phyloP scores from a whole-genome alignment of 2,113 vertebrate species.

The Coptodon rendalli region DNA sequence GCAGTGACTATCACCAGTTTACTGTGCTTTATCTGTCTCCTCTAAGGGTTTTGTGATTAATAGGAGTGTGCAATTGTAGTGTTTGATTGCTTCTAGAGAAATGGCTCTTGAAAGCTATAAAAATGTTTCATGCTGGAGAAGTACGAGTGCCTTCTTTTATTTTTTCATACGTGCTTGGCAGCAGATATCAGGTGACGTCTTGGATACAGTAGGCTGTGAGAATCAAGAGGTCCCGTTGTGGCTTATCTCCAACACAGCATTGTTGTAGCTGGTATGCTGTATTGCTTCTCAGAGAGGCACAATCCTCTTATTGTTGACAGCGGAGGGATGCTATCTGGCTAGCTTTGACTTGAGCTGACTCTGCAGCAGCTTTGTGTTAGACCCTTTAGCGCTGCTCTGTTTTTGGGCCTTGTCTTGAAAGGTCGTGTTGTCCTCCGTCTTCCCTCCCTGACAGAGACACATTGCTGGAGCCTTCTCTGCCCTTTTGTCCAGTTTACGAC shows the following conservation, averaged over 20 bases:
- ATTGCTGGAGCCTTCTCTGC: constrained; percentile 12
- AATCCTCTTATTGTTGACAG: constrained; percentile 32
- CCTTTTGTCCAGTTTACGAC: not conserved
- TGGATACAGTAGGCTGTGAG: not conserved
- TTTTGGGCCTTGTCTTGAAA: constrained; percentile 3
- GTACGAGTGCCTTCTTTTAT: not conserved
- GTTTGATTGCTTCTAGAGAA: not conserved
- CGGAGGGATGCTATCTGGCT: not conserved
- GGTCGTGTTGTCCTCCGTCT: constrained; percentile 8
- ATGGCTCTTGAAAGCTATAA: not conserved
- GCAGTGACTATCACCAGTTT: not conserved
- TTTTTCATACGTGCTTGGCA: not conserved
- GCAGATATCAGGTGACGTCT: not conserved
- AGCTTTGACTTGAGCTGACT: constrained; percentile 15
- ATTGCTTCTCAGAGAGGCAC: constrained; percentile 4
- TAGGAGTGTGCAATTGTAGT: not conserved
- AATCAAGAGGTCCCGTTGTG: not conserved
- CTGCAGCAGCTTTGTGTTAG: constrained; percentile 18
- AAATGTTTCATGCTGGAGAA: not conserved
- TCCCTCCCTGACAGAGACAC: constrained; percentile 22
- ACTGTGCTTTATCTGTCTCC: not conserved
- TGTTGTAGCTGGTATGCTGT: not conserved
- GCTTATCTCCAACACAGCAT: not conserved
- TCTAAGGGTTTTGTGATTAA: not conserved
- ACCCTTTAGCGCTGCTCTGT: not conserved